Evolutionary conservation across 2,113 vertebrate species (phyloP).

Genomic region (Pipa parva): DNA sequence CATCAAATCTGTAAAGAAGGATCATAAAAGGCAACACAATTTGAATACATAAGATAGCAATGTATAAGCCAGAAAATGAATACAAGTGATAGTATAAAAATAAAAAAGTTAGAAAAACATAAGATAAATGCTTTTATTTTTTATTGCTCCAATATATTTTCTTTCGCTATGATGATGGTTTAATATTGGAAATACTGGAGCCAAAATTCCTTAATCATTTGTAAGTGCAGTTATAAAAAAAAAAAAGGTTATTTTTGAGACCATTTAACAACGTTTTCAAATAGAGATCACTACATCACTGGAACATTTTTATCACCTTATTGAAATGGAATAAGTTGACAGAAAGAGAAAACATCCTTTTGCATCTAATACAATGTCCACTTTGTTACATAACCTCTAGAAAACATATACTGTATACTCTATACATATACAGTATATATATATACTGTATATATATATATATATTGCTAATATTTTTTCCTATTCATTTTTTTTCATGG

Average conservation of each 20-base stretch:
- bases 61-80: not conserved
- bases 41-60: no score
- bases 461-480: not conserved
- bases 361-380: conserved; percentile 1
- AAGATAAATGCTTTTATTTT: not conserved
- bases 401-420: no score
- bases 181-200: not conserved
- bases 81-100: not conserved
- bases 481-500: no score
- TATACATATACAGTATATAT: no score
- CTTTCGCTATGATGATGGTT: not conserved
- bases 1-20: no score
- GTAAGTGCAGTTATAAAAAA: not conserved
- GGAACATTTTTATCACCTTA: conserved; percentile 4
- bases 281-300: not conserved
- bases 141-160: conserved; percentile 3
- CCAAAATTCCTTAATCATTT: not conserved
- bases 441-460: no score
- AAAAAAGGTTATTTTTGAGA: not conserved
- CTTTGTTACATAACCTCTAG: not conserved
- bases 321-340: not conserved
- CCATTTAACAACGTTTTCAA: conserved; percentile 2
- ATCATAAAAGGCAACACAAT: no score
- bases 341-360: not conserved
- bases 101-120: not conserved